These are phyloP conservation scores for Epizoanthus fatuus DNA, from an alignment of 92 coral and sea anemone species.

Conservation along the genomic window DNA sequence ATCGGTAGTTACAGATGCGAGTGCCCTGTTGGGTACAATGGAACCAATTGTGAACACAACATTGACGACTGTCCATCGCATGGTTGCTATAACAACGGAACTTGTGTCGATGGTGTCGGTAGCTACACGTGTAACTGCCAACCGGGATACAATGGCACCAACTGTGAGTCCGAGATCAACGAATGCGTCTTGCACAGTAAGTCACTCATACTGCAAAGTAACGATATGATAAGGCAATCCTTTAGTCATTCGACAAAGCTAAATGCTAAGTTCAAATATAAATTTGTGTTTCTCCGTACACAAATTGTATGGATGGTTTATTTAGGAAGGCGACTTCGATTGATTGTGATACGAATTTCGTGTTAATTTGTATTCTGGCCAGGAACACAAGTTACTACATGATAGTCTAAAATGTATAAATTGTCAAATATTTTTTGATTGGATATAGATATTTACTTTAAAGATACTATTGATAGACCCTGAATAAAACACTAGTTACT, in stretches of 20 bases:
- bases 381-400: too few species aligned
- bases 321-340: too few species aligned
- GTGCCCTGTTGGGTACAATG: conserved; percentile 39
- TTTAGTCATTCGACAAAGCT: background rate
- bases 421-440: background rate
- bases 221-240: background rate
- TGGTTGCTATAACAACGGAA: conserved; percentile 30
- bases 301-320: too few species aligned
- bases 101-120: conserved; percentile 42
- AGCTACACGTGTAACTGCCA: conserved; percentile 42
- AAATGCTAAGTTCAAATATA: too few species aligned
- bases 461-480: too few species aligned
- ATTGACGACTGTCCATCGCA: conserved; percentile 48
- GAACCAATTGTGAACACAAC: conserved; percentile 40
- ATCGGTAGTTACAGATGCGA: conserved; percentile 4
- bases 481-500: background rate
- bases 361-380: too few species aligned
- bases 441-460: background rate
- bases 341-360: too few species aligned
- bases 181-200: conserved; percentile 48
- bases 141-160: conserved; percentile 44
- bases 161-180: conserved; percentile 49
- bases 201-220: background rate
- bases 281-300: too few species aligned
- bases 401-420: too few species aligned